Conservation (phyloP, 2,888 invertebrate species). For the Ichneumoninae sp. region DNA sequence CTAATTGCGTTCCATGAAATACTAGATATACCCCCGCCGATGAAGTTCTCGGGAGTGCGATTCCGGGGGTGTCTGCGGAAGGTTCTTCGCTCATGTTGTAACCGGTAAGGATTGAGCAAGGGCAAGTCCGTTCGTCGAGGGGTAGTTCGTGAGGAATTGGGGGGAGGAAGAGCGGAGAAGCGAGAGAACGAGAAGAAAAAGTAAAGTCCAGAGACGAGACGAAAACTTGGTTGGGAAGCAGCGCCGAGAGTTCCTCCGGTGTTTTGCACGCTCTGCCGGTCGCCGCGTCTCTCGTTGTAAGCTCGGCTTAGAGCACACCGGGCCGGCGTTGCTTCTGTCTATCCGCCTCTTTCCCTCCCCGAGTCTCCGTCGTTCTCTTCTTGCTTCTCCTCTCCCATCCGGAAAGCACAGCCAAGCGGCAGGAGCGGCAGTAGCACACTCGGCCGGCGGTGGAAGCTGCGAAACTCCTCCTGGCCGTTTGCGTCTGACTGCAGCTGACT, state of each 20-base stretch:
- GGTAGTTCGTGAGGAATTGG: neutral
- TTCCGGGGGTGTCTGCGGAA: neutral
- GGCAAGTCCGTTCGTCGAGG: conserved; percentile 18
- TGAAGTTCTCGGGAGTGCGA: neutral
- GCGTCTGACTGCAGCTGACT: conserved; percentile 77
- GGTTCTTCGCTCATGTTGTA: conserved; percentile 4
- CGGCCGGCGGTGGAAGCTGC: conserved; percentile 61
- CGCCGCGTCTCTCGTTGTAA: conserved; percentile 46
- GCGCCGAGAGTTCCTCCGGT: conserved; percentile 70
- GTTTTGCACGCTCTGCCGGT: conserved; percentile 71
- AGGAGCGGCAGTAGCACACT: conserved; percentile 52
- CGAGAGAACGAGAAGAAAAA: conserved; percentile 37
- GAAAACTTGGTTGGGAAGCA: conserved; percentile 68
- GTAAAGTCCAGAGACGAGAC: conserved; percentile 63
- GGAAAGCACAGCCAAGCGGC: conserved; percentile 50
- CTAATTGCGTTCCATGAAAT: neutral
- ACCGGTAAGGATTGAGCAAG: conserved; percentile 1
- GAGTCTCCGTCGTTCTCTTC: conserved; percentile 32
- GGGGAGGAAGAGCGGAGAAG: neutral
- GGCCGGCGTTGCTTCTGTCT: conserved; percentile 18
- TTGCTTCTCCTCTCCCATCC: conserved; percentile 37
- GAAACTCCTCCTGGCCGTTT: conserved; percentile 70
- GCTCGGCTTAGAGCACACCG: conserved; percentile 45
- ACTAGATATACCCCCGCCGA: neutral
- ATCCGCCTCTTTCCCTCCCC: conserved; percentile 41